Evolutionary conservation across 2,113 vertebrate species (phyloP), one percentile per base, ranked within the genome.

Genomic region (Spheniscus mendiculus): DNA sequence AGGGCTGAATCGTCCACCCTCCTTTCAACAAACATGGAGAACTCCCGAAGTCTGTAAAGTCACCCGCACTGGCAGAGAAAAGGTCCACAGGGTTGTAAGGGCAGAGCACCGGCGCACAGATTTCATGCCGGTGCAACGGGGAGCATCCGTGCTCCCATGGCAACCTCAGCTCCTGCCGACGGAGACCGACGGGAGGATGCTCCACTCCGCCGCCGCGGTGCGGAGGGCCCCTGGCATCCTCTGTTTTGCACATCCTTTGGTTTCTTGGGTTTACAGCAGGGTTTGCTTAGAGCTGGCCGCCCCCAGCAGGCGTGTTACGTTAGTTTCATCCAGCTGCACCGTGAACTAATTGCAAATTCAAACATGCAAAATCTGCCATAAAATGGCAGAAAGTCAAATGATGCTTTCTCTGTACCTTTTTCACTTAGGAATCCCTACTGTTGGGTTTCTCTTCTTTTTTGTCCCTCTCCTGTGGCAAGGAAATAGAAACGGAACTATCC

Each of bases 361-460:
- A 42, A 42, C 7, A 8, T 2, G 22, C 2, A n/a, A 45, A 78
- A 82, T 58, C 42, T 66, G 29, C 40, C 6, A 2, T 38, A 40
- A 83, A 55, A 73, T 9, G 0, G 45, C 25, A 71, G 63, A 36
- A 90, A 74, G 47, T 38, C 36, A 62, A 42, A 50, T 5, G 19
- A 11, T 40, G 25, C 15, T 85, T 90, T 7, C 6, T 52, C 29
- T 63, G 44, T 17, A 16, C 12, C 12, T 29, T 69, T 76, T 47
- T 10, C 34, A 9, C 13, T 59, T 30, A 52, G 47, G 29, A 91
- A 74, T 58, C 32, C 2, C 3, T 71, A 11, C 7, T 13, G 22
- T 4, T 61, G 2, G 8, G 6, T 67, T 83, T 55, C 0, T 2
- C 0, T 2, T 11, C 40, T n/a, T n/a, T n/a, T n/a, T n/a, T n/a